Conservation (phyloP, 2,113 vertebrate species). For the Parotia lawesii region DNA sequence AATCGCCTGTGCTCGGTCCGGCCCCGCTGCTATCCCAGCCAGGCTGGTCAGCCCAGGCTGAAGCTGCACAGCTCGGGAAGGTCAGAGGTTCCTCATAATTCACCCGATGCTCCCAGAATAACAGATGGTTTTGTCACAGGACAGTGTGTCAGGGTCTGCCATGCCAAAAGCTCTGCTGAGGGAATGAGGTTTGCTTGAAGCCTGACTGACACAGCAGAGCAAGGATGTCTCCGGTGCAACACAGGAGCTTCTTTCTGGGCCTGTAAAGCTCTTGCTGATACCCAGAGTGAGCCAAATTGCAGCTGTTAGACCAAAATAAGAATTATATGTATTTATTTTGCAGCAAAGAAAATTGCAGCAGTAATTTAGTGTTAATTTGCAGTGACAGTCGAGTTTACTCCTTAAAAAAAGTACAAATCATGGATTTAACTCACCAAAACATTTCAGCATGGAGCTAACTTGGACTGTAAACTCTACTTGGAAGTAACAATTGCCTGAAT, state of each 20-base stretch:
- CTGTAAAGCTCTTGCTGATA: background rate
- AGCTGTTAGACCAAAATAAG: background rate
- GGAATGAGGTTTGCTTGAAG: fast-evolving
- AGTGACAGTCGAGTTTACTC: background rate
- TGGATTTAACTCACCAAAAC: background rate
- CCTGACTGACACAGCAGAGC: background rate
- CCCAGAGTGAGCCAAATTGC: background rate
- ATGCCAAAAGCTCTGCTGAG: background rate
- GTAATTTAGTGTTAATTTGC: background rate
- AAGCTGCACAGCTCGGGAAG: background rate
- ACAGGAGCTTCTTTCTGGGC: background rate
- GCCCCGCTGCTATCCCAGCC: background rate
- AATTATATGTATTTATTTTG: background rate
- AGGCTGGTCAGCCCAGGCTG: background rate
- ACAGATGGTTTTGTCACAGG: background rate
- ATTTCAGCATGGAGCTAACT: background rate
- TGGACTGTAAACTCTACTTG: background rate
- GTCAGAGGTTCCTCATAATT: background rate
- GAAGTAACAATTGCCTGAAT: background rate
- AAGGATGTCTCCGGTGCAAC: no score
- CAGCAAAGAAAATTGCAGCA: background rate
- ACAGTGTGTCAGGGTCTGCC: background rate
- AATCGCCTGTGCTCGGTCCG: fast-evolving
- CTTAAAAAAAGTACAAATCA: background rate
- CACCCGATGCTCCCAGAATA: background rate